Conservation (phyloP, 1,140 invertebrate species). For the Mercenaria mercenaria region DNA sequence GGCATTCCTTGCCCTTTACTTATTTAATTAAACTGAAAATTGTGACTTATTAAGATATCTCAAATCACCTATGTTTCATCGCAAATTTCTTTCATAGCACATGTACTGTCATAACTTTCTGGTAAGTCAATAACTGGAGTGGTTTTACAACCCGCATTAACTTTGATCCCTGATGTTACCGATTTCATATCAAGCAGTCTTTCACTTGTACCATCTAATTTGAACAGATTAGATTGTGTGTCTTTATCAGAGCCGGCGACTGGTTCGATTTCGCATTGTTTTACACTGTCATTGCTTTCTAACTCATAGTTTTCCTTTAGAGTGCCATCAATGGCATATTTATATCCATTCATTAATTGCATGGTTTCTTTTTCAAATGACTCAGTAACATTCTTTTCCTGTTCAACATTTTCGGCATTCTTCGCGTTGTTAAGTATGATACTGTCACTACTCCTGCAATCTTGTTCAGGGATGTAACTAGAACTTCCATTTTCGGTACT, state of each 20-base stretch:
- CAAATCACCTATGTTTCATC: neutral
- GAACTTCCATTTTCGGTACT: neutral
- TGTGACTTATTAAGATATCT: too few relatives aligned
- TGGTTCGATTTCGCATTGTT: neutral
- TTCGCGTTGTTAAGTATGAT: neutral
- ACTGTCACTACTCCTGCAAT: neutral
- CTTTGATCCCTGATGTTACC: too few relatives aligned
- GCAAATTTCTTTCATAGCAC: slow-evolving; percentile 10
- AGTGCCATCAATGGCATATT: slow-evolving; percentile 3
- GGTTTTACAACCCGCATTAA: neutral
- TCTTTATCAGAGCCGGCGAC: neutral
- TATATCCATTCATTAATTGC: neutral
- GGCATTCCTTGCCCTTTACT: too few relatives aligned
- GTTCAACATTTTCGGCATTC: neutral
- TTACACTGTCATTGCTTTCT: neutral
- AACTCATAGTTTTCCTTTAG: neutral
- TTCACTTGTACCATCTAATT: neutral
- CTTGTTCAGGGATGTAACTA: neutral
- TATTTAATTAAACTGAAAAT: too few relatives aligned
- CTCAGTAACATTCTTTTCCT: neutral
- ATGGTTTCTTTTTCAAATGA: neutral
- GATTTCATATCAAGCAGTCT: neutral
- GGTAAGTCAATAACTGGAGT: neutral
- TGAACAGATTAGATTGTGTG: neutral
- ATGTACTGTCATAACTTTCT: neutral